These are phyloP conservation scores for Hiodon alosoides DNA, from an alignment of 2,113 vertebrate species.

Conservation along the genomic window DNA sequence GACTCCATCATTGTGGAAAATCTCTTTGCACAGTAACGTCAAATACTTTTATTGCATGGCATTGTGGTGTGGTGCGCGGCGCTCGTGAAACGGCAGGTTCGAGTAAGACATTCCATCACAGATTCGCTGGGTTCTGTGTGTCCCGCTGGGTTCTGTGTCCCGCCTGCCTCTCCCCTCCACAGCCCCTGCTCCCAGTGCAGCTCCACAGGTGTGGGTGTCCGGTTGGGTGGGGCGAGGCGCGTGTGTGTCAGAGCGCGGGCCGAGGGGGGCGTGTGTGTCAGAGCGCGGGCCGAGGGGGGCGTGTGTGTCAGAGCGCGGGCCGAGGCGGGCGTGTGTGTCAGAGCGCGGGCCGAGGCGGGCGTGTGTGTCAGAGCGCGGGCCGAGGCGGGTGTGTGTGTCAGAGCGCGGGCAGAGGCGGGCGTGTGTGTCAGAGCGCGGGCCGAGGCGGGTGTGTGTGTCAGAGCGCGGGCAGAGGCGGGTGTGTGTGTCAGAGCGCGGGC, in stretches of 20 bases:
- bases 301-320: neutral
- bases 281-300: neutral
- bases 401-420: neutral
- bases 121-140: no score
- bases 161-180: neutral
- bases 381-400: neutral
- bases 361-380: neutral
- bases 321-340: no score
- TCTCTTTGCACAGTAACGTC: slow-evolving; percentile 34
- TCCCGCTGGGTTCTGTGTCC: no score
- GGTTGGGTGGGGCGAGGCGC: neutral
- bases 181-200: neutral
- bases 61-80: slow-evolving; percentile 15
- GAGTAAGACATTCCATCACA: neutral
- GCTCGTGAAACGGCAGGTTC: neutral
- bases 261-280: neutral
- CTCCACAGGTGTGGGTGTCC: neutral
- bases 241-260: neutral
- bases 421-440: neutral
- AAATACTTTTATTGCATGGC: slow-evolving; percentile 31
- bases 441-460: no score
- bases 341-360: no score
- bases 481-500: no score
- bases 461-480: neutral
- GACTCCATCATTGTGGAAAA: slow-evolving; percentile 54